Evolutionary conservation across 2,797 vertebrate species (phyloP).

Genomic region (Dendrocincla tyrannina): DNA sequence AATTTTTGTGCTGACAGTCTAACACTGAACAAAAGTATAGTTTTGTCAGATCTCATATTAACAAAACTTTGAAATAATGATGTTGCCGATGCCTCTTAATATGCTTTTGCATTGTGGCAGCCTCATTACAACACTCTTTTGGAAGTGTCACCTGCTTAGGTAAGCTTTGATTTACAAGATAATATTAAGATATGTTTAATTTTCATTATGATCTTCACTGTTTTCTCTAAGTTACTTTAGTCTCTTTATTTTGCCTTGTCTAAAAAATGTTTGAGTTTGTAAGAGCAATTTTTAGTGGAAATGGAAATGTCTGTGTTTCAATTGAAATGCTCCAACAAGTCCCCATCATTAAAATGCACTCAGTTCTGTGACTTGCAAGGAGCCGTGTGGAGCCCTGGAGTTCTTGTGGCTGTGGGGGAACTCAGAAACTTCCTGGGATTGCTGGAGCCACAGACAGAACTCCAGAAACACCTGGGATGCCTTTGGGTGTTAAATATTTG

Average conservation of each 20-base stretch:
- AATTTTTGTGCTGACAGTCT: neutral
- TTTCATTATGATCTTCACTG: neutral
- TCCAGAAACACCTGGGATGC: neutral
- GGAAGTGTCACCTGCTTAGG: neutral
- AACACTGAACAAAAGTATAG: neutral
- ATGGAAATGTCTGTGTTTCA: conserved; percentile 27
- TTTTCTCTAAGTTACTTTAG: neutral
- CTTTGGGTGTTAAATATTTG: neutral
- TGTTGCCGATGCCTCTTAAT: neutral
- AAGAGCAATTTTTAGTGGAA: conserved; percentile 27
- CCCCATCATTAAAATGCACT: neutral
- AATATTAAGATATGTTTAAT: neutral
- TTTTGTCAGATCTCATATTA: neutral
- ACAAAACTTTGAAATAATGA: neutral
- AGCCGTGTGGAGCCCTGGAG: accelerated
- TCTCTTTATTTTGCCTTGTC: conserved; percentile 51
- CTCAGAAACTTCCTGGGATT: neutral
- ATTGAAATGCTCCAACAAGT: conserved; percentile 9
- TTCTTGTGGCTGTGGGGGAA: neutral
- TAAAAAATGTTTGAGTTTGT: conserved; percentile 14
- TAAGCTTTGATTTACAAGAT: neutral
- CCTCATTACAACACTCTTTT: neutral
- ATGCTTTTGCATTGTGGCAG: neutral
- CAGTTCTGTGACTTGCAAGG: neutral
- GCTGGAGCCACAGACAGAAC: neutral